Base-by-base conservation (phyloP, 1,140 invertebrate species). In the Trypoxylus dichotomus region DNA sequence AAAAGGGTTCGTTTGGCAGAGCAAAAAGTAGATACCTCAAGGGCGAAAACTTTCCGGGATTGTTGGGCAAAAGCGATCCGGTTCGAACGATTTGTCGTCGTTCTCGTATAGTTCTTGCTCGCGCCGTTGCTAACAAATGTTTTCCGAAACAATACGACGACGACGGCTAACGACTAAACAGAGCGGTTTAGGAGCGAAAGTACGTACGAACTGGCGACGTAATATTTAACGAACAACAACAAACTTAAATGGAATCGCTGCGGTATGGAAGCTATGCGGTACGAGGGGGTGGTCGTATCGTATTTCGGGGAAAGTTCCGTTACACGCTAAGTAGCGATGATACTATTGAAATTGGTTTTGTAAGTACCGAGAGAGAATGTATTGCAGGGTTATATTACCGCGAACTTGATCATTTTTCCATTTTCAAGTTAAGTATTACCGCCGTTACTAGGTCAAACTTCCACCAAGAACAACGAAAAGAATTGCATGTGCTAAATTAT, bases 71-170 rank as follows among this genome's bases (percentile, higher is more conserved):
- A 68, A 25, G 24, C 60, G 24, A 13, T 68, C 27, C 27, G 19
- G 60, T 27, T 25, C 24, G 21, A 68, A 54, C 47, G 1, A 15
- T 54, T 54, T 19, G 47, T 19, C 19, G 47, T 54, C 19, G 42
- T 43, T 43, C 7, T 11, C n/a, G 42, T 43, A 43, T 54, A n/a
- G 47, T 54, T 54, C 47, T 54, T 54, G 47, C 47, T 54, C 15
- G 2, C 47, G 47, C 19, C 19, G 21, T 24, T 68, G 21, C 27
- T 68, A 68, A 29, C 60, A 29, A 68, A 68, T 29, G 60, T 68
- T 68, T 68, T 68, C 60, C 60, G 24, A 68, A 29, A 68, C 60
- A 68, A 68, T 68, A 68, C 47, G 19, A 19, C 47, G 6, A 54
- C 47, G 2, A 19, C 13, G 47, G 10, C 32, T 37, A 37, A 37